Conservation (phyloP, 1,140 invertebrate genomes). For the Cyclargus thomasi region DNA sequence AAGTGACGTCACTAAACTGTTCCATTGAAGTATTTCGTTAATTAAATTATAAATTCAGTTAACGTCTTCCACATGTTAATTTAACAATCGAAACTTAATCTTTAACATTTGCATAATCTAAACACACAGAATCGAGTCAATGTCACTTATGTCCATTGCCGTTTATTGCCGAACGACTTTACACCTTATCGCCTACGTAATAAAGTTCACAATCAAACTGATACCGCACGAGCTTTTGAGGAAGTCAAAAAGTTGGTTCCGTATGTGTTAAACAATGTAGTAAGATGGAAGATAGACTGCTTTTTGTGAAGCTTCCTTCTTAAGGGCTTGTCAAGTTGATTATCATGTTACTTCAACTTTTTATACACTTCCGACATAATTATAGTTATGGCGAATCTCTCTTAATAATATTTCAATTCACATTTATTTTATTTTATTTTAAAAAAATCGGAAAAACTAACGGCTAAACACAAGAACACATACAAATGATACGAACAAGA, state of each 20-base stretch:
- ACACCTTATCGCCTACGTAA: background rate
- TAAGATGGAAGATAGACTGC: background rate
- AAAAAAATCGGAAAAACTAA: no score
- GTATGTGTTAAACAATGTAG: background rate
- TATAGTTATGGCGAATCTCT: no score
- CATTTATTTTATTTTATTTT: no score
- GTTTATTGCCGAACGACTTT: background rate
- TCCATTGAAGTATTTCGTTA: background rate
- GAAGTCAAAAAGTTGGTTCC: background rate
- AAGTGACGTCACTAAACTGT: background rate
- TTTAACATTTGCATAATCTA: conserved; percentile 12
- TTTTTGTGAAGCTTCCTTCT: background rate
- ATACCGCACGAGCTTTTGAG: background rate
- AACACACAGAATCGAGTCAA: conserved; percentile 6
- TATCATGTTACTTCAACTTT: background rate
- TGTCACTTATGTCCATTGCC: background rate
- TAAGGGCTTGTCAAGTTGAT: background rate
- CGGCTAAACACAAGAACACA: no score
- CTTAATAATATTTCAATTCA: no score
- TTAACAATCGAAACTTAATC: background rate
- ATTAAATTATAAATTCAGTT: background rate
- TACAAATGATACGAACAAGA: no score
- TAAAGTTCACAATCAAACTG: background rate
- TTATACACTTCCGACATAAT: background rate
- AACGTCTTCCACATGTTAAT: conserved; percentile 1